phyloP scores from a whole-genome alignment of 1,140 invertebrate genomes.

The Hyphantria cunea region DNA sequence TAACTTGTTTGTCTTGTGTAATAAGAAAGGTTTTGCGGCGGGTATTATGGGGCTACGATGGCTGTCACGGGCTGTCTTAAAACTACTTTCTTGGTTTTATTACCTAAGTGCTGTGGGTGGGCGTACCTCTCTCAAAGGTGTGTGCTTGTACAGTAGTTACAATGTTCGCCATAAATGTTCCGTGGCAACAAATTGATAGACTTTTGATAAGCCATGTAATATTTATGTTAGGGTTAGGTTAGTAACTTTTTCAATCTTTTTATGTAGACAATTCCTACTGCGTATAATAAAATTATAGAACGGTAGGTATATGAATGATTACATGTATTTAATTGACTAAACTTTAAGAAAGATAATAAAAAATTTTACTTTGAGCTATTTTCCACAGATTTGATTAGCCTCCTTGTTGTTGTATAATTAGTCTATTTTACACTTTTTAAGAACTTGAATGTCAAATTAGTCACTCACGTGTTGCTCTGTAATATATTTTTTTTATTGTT shows the following conservation, averaged over 20 bases:
- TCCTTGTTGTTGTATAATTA: too few relatives aligned
- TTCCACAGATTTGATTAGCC: too few relatives aligned
- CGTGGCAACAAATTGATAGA: conserved; percentile 13
- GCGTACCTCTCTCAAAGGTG: conserved; percentile 54
- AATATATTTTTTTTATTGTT: too few relatives aligned
- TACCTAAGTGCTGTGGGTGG: conserved; percentile 68
- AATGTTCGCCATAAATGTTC: conserved; percentile 28
- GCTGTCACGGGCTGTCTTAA: conserved; percentile 76
- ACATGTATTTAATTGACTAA: too few relatives aligned
- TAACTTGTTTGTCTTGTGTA: conserved; percentile 77
- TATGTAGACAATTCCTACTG: background rate
- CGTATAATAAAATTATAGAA: background rate
- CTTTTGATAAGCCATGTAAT: conserved; percentile 5
- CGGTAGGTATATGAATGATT: too few relatives aligned
- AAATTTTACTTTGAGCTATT: too few relatives aligned
- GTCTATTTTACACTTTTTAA: too few relatives aligned
- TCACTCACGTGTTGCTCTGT: too few relatives aligned
- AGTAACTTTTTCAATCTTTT: background rate
- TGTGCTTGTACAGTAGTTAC: conserved; percentile 45
- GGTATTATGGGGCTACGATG: conserved; percentile 74
- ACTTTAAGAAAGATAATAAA: too few relatives aligned
- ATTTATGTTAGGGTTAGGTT: conserved; percentile 16
- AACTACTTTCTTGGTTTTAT: conserved; percentile 79
- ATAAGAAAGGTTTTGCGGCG: conserved; percentile 77
- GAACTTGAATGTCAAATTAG: too few relatives aligned